Evolutionary conservation across 2,888 invertebrate genomes (phyloP), one percentile per base, ranked within the genome.

Genomic region (Diogma glabrata): DNA sequence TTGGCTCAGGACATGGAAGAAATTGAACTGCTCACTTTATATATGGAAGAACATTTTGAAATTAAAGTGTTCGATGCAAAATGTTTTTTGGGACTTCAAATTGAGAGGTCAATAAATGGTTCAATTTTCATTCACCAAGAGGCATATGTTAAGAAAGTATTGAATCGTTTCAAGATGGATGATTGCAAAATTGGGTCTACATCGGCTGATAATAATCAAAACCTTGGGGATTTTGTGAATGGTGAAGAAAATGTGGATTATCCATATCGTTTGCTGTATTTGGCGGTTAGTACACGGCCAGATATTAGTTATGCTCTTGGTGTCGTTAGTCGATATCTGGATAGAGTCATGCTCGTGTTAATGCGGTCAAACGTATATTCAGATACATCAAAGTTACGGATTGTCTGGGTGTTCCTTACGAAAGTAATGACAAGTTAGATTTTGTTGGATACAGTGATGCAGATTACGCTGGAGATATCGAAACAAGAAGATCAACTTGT

Each of bases 401-500:
- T 3, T 3, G 14, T 6, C 17, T 36, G 17, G 36, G 14, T 36
- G 17, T 36, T 16, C 8, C n/a, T n/a, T n/a, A n/a, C n/a, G n/a
- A n/a, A n/a, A n/a, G n/a, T n/a, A n/a, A n/a, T n/a, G n/a, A n/a
- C n/a, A n/a, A n/a, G n/a, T n/a, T n/a, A n/a, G n/a, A n/a, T n/a
- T n/a, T n/a, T n/a, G n/a, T n/a, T n/a, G n/a, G n/a, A n/a, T n/a
- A n/a, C n/a, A n/a, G n/a, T n/a, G n/a, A n/a, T n/a, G n/a, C n/a
- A n/a, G n/a, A n/a, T n/a, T n/a, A n/a, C n/a, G n/a, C n/a, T n/a
- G n/a, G n/a, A n/a, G n/a, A n/a, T n/a, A n/a, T n/a, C n/a, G n/a
- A n/a, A n/a, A n/a, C n/a, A n/a, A n/a, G n/a, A n/a, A 50, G 53
- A 19, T 59, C 58, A 36, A 58, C 57, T 3, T 51, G 52, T 53